Conservation (phyloP, 2,113 vertebrate species). For the Melanerpes aurifrons region DNA sequence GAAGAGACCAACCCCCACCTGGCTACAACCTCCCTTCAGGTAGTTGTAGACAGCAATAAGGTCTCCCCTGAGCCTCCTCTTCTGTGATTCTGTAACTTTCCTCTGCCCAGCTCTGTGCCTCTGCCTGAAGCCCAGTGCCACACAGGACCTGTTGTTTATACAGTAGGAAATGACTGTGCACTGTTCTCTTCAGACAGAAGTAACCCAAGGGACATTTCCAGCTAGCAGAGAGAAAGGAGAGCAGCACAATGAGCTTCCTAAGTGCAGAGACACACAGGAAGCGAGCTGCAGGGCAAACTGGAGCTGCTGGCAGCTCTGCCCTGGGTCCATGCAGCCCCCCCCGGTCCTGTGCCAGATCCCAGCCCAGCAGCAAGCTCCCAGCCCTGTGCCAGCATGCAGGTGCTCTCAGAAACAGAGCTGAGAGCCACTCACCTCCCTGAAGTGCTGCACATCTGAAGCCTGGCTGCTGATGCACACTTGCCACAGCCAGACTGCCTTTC, state of each 20-base stretch:
- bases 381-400: accelerated
- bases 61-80: too few relatives aligned
- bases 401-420: not conserved
- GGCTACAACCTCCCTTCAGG: too few relatives aligned
- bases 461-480: not conserved
- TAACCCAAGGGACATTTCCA: slow-evolving; percentile 52
- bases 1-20: too few relatives aligned
- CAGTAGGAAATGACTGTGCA: not conserved
- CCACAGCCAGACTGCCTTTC: not conserved
- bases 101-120: not conserved
- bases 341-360: not conserved
- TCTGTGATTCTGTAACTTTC: not conserved
- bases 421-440: not conserved
- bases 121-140: not conserved
- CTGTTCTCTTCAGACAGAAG: not conserved
- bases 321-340: not conserved
- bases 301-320: not conserved
- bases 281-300: not conserved
- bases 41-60: too few relatives aligned
- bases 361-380: not conserved
- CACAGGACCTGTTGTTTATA: slow-evolving; percentile 36
- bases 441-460: not conserved
- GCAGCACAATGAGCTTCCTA: not conserved
- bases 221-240: not conserved
- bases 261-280: not conserved